These are phyloP conservation scores for Ormyrus rosae DNA, from an alignment of 2,888 invertebrate genomes.

Conservation along the genomic window DNA sequence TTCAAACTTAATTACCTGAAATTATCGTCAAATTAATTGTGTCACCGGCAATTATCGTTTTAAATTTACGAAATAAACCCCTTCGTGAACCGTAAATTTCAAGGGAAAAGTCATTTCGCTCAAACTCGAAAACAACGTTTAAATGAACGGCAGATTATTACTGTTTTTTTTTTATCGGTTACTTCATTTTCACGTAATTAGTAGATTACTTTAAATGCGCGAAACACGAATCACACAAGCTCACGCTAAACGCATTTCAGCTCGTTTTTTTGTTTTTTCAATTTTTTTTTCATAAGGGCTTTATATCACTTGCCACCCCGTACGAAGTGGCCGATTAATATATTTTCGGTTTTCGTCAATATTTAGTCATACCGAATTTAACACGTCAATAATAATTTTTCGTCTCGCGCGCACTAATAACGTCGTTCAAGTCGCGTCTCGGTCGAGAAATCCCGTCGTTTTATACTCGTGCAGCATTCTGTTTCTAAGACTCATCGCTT, in stretches of 20 bases:
- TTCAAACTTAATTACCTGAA: background rate
- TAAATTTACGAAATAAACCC: too few species aligned
- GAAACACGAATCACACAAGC: conserved; percentile 68
- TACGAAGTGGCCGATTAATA: conserved; percentile 69
- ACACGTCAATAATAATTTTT: conserved; percentile 10
- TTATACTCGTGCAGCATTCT: too few species aligned
- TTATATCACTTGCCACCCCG: conserved; percentile 74
- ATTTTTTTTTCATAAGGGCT: conserved; percentile 58
- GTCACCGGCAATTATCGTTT: too few species aligned
- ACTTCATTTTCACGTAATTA: conserved; percentile 13
- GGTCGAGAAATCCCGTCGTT: conserved; percentile 2
- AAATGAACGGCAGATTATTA: conserved; percentile 18
- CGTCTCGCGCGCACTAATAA: background rate
- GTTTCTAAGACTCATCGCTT: too few species aligned
- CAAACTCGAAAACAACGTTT: background rate
- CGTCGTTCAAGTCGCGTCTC: conserved; percentile 2
- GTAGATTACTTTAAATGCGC: conserved; percentile 59
- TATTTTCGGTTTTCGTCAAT: conserved; percentile 33
- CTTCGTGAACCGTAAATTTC: too few species aligned
- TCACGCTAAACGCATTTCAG: conserved; percentile 62
- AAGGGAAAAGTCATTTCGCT: too few species aligned
- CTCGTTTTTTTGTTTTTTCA: conserved; percentile 45
- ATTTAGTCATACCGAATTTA: conserved; percentile 46
- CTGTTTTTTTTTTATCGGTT: background rate
- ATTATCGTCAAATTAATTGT: background rate